Evolutionary conservation across 2,113 vertebrate genomes (phyloP).

Genomic region (Polypterus senegalus): DNA sequence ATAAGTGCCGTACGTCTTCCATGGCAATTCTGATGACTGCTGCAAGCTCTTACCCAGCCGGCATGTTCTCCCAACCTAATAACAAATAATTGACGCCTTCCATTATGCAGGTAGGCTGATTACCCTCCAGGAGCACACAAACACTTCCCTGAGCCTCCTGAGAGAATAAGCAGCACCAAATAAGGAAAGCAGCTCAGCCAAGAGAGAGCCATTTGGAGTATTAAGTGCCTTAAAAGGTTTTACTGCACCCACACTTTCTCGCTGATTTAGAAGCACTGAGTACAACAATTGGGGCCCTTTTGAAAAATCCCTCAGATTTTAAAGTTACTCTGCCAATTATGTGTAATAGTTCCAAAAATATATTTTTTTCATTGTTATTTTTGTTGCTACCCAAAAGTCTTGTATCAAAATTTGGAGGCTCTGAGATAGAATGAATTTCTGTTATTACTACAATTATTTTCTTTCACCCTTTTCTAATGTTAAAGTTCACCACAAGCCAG

Average conservation of each 20-base stretch:
- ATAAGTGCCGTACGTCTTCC: neutral
- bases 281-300: slow-evolving; percentile 45
- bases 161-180: slow-evolving; percentile 6
- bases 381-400: no score
- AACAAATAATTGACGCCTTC: slow-evolving; percentile 14
- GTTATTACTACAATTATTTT: no score
- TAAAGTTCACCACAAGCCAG: no score
- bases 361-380: neutral
- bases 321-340: neutral
- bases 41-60: slow-evolving; percentile 2
- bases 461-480: no score
- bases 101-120: slow-evolving; percentile 8
- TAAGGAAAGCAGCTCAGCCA: slow-evolving; percentile 9
- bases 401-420: no score
- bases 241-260: neutral
- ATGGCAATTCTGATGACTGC: neutral
- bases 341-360: neutral
- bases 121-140: neutral
- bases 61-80: slow-evolving; percentile 8
- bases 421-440: no score
- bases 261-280: slow-evolving; percentile 31
- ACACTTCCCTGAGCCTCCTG: slow-evolving; percentile 9
- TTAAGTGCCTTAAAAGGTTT: slow-evolving; percentile 30
- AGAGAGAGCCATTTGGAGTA: slow-evolving; percentile 31
- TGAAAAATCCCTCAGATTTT: slow-evolving; percentile 32